Conservation (phyloP, 2,888 invertebrate genomes). For the Conus canariensis region DNA sequence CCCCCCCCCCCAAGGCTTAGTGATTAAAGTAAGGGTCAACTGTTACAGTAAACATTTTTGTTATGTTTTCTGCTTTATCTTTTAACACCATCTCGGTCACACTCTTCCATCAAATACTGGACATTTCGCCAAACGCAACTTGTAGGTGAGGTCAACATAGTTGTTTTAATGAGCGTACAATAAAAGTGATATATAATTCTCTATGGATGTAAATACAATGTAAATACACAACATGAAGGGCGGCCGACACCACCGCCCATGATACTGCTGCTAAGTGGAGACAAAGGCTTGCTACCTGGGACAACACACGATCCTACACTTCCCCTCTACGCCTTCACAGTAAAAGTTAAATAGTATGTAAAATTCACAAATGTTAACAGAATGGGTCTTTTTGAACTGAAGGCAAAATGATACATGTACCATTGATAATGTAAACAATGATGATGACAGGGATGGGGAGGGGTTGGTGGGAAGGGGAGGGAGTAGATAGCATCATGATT, state of each 20-base stretch:
- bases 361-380: conserved; percentile 6
- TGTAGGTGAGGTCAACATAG: conserved; percentile 24
- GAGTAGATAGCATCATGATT: background rate
- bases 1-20: no score
- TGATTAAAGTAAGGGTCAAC: no score
- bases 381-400: background rate
- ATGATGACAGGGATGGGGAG: background rate
- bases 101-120: no score
- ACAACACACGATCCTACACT: background rate
- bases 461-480: background rate
- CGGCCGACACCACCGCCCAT: background rate
- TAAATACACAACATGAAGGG: conserved; percentile 21
- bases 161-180: conserved; percentile 17
- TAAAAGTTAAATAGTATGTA: conserved; percentile 13
- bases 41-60: no score
- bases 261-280: background rate
- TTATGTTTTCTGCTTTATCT: no score
- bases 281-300: background rate
- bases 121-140: no score
- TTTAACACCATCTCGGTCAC: no score
- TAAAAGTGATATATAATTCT: background rate
- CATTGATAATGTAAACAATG: no score
- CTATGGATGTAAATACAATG: background rate
- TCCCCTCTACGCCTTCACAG: background rate
- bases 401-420: background rate